A percentile compares a stretch with the other conserved stretches of the same genome.
Evolutionary conservation across 2,797 vertebrate genomes (phyloP).

Genomic region (Carapus acus): DNA sequence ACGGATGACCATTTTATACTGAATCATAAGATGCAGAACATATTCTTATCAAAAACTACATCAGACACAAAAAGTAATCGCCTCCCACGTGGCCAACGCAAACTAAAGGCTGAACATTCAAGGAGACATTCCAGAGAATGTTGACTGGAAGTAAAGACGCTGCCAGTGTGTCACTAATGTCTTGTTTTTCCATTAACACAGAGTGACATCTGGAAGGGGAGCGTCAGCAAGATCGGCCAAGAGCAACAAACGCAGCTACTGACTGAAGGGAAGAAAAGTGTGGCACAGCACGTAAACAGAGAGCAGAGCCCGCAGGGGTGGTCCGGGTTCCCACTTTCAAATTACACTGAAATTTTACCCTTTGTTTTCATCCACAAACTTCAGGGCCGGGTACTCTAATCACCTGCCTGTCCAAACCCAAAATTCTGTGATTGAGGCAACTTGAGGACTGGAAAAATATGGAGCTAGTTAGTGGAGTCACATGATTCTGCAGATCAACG

Average conservation of each 20-base stretch:
- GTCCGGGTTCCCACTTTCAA: slow-evolving; percentile 4
- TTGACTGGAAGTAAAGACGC: background rate
- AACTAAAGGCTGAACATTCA: background rate
- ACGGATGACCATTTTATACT: too few species aligned
- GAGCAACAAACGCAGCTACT: slow-evolving; percentile 7
- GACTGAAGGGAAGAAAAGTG: background rate
- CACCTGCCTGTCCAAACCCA: slow-evolving; percentile 5
- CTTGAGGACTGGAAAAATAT: too few species aligned
- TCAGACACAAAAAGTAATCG: background rate
- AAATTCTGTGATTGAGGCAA: too few species aligned
- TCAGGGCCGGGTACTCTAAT: slow-evolving; percentile 30
- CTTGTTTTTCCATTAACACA: background rate
- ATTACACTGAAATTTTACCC: slow-evolving; percentile 3
- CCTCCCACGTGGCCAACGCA: background rate
- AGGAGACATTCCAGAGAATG: background rate
- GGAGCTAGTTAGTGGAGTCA: too few species aligned
- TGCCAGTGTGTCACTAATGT: background rate
- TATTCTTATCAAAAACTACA: too few species aligned
- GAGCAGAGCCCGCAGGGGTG: background rate
- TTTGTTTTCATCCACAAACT: slow-evolving; percentile 1
- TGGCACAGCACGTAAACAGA: background rate
- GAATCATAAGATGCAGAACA: too few species aligned
- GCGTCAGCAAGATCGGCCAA: slow-evolving; percentile 4
- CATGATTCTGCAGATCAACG: too few species aligned
- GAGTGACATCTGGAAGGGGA: background rate